A percentile compares a stretch with the other conserved stretches of the same genome.
Conservation (phyloP, 2,888 invertebrate species). For the Tholera decimalis region DNA sequence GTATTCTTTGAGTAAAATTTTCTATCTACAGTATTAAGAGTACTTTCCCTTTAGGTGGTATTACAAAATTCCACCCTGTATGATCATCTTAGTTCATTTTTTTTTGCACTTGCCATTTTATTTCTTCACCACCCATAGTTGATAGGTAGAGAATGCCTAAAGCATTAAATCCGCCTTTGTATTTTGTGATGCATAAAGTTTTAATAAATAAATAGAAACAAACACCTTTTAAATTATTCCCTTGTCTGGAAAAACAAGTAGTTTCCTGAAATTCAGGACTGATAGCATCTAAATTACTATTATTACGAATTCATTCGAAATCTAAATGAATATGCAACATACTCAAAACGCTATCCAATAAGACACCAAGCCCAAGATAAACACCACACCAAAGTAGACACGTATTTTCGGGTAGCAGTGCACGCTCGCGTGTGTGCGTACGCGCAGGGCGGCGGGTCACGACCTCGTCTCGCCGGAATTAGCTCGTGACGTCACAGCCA, state of each 20-base stretch:
- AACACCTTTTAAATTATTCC: background rate
- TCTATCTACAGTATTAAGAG: too few relatives aligned
- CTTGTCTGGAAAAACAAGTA: background rate
- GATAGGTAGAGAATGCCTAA: too few relatives aligned
- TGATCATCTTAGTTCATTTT: too few relatives aligned
- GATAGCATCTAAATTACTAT: background rate
- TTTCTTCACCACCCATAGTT: too few relatives aligned
- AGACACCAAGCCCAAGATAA: slow-evolving; percentile 28
- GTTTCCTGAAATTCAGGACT: background rate
- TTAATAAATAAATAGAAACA: too few relatives aligned
- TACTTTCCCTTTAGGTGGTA: too few relatives aligned
- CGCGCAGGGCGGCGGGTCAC: slow-evolving; percentile 85
- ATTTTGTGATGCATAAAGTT: too few relatives aligned
- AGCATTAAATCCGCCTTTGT: too few relatives aligned
- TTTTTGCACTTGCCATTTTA: too few relatives aligned
- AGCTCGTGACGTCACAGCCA: slow-evolving; percentile 80
- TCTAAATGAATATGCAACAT: background rate
- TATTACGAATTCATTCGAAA: background rate
- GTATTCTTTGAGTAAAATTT: too few relatives aligned
- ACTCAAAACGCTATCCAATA: slow-evolving; percentile 12
- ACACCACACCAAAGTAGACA: slow-evolving; percentile 22
- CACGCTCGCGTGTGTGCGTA: slow-evolving; percentile 62
- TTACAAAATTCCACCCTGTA: too few relatives aligned
- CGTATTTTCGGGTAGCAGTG: slow-evolving; percentile 52
- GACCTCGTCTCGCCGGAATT: slow-evolving; percentile 87